Base-by-base conservation (phyloP, 2,113 vertebrate species). In the Bucco capensis region DNA sequence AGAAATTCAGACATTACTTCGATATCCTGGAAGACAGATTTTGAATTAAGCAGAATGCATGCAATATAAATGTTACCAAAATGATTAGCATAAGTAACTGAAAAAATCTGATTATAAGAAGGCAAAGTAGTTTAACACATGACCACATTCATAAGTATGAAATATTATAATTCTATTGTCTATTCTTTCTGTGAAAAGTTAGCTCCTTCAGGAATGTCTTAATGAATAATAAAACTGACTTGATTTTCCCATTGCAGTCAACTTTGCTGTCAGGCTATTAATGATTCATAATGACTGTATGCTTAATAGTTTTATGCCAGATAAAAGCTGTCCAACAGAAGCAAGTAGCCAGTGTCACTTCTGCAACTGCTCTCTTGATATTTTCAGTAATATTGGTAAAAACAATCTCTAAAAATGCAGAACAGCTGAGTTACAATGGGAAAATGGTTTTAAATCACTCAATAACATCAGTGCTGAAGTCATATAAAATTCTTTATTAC, bases 201-300 rank as follows among this genome's bases (percentile, higher is more conserved):
- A 92, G 86, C 84, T 97, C 91, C 96, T 97, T 97, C 95, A 97
- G 96, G 96, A 98, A 95, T 95, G 96, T 97, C 96, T 97, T 97
- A 97, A 98, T 98, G 97, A 98, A 98, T 97, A 98, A 98, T 98
- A 97, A 97, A 97, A 97, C 94, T 93, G 97, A 96, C 96, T 98
- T 97, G 96, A 97, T 97, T 98, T 97, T 97, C 96, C 96, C 97
- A 97, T 89, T 94, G 86, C 96, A 97, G 96, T 97, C 97, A 97
- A 96, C 96, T 97, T 97, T 96, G 95, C 96, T 98, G 97, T 97
- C 97, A 97, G 87, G 95, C 93, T 97, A 97, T 97, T 97, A 98
- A 98, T 97, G 97, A 98, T 98, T 98, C 97, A 98, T 97, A 97
- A 97, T 97, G 92, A 97, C 87, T 96, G 83, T 94, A 93, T 96